Conservation (phyloP, 2,888 invertebrate genomes). For the Cetonia aurata region DNA sequence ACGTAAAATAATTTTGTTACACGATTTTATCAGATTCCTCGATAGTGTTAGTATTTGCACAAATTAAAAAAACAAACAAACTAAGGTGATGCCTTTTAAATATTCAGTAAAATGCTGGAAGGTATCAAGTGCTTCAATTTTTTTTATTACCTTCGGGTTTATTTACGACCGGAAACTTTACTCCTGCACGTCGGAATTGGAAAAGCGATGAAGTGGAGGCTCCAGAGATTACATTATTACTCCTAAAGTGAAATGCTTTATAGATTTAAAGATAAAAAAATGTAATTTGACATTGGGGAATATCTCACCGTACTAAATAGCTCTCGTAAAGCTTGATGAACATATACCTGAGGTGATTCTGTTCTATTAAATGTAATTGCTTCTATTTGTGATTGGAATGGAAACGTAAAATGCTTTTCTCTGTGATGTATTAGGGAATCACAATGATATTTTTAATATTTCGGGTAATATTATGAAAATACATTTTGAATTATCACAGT, state of each 20-base stretch:
- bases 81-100: background rate
- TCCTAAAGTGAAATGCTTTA: background rate
- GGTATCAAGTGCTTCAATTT: background rate
- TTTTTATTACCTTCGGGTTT: constrained; percentile 6
- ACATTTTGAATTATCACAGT: no score
- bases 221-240: constrained; percentile 11
- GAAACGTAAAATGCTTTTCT: no score
- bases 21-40: constrained; percentile 10
- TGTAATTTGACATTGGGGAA: no score
- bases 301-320: no score
- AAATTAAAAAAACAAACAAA: background rate
- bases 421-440: no score
- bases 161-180: constrained; percentile 15
- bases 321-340: no score
- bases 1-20: constrained; percentile 16
- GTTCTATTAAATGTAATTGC: no score
- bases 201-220: background rate
- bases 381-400: no score
- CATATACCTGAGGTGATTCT: no score
- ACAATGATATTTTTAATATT: no score
- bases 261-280: background rate
- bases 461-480: no score
- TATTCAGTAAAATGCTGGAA: constrained; percentile 4
- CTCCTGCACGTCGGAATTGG: background rate
- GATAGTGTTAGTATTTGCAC: background rate